Conservation (phyloP, 2,113 vertebrate genomes). For the Myxocyprinus asiaticus region DNA sequence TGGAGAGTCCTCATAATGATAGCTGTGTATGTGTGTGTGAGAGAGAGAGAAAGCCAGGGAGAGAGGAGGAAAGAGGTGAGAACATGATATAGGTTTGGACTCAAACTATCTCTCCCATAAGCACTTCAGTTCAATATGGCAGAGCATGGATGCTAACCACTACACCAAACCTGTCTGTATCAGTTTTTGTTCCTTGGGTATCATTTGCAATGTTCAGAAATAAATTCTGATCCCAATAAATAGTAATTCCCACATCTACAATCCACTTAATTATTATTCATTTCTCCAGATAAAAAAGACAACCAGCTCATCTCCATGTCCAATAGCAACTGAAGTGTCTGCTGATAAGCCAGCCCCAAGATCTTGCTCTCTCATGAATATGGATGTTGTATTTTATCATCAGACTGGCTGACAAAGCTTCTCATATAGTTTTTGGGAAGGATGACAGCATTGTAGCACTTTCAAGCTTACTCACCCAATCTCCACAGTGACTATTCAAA, state of each 20-base stretch:
- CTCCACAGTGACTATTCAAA: constrained; percentile 14
- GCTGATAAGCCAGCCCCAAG: constrained; percentile 24
- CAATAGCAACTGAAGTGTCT: not conserved
- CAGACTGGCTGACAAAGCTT: constrained; percentile 28
- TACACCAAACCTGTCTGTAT: not conserved
- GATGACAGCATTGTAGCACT: constrained; percentile 5
- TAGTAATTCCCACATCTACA: not conserved
- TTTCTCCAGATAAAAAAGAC: constrained; percentile 11
- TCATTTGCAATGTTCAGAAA: not conserved
- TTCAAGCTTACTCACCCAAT: not conserved
- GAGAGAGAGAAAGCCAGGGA: too few relatives aligned
- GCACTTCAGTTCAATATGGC: not conserved
- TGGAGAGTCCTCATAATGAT: too few relatives aligned
- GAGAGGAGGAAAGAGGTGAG: not conserved
- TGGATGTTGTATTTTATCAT: constrained; percentile 41
- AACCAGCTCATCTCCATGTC: constrained; percentile 24
- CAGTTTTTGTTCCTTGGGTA: not conserved
- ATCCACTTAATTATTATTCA: constrained; percentile 31
- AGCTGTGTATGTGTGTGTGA: too few relatives aligned
- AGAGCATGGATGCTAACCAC: not conserved
- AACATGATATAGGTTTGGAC: not conserved
- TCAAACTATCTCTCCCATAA: not conserved
- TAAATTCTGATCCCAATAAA: constrained; percentile 14
- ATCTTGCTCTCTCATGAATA: constrained; percentile 44
- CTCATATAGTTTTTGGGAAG: constrained; percentile 17